Evolutionary conservation across 2,797 vertebrate species (phyloP).

Genomic region (Falco biarmicus): DNA sequence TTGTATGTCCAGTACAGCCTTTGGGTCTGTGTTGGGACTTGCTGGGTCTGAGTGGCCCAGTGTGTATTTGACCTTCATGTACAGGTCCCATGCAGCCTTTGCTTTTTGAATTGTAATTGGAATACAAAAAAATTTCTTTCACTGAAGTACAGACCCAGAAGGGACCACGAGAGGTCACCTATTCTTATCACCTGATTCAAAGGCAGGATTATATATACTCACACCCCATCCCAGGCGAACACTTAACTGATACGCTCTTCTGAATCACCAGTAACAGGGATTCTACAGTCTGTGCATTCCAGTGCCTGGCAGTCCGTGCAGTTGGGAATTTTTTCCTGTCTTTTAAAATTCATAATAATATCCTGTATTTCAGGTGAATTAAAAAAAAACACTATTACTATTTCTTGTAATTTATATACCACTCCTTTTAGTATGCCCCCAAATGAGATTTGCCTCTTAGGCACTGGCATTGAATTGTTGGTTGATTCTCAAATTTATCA

Average conservation of each 20-base stretch:
- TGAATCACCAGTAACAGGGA: not conserved
- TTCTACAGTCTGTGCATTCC: not conserved
- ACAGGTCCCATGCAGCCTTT: not conserved
- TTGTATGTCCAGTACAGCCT: not conserved
- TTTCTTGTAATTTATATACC: not conserved
- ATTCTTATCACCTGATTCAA: not conserved
- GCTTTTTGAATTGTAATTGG: not conserved
- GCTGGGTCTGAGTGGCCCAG: not conserved
- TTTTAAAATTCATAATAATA: not conserved
- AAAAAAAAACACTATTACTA: not conserved
- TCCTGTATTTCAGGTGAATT: not conserved
- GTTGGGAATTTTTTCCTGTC: not conserved
- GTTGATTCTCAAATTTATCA: not conserved
- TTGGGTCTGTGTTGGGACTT: not conserved
- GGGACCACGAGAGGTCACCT: not conserved
- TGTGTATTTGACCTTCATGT: rapidly evolving
- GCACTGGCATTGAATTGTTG: not conserved
- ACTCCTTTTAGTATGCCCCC: not conserved
- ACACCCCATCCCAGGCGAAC: not conserved
- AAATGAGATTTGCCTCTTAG: not conserved
- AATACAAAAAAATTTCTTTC: not conserved
- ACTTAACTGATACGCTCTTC: not conserved
- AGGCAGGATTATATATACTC: not conserved
- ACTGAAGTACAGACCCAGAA: not conserved
- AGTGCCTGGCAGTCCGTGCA: not conserved